Conservation (phyloP, 2,113 vertebrate species). For the Melanerpes formicivorus region DNA sequence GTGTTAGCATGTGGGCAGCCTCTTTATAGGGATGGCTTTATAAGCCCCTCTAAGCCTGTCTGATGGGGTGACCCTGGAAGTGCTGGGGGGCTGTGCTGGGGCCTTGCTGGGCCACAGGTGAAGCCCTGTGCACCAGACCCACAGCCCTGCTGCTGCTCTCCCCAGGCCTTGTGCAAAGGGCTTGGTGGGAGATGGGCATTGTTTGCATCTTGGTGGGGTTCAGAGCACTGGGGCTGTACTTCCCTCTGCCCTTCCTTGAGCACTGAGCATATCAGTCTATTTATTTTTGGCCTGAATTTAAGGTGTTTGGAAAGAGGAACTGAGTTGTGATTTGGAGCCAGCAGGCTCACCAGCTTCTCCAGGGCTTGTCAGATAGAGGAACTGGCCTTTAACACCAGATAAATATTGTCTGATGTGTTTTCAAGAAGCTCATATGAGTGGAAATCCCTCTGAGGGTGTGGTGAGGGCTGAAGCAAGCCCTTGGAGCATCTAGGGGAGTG, state of each 20-base stretch:
- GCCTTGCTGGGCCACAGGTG: fast-evolving
- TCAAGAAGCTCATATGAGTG: neutral
- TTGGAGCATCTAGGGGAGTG: fast-evolving
- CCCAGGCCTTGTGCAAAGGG: neutral
- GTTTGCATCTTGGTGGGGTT: neutral
- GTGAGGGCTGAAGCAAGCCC: neutral
- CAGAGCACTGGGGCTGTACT: neutral
- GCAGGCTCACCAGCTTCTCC: neutral
- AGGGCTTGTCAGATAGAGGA: neutral
- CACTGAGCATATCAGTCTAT: neutral
- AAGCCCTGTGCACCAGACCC: neutral
- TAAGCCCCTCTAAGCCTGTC: fast-evolving
- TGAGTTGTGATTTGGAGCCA: constrained; percentile 1
- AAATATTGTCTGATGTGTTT: neutral
- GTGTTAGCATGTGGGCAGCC: neutral
- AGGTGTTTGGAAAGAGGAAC: neutral
- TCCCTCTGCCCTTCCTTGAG: neutral
- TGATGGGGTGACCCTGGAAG: neutral
- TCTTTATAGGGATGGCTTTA: fast-evolving
- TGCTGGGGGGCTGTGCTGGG: neutral
- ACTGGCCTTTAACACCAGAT: neutral
- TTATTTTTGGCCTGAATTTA: constrained; percentile 47
- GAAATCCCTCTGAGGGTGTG: neutral
- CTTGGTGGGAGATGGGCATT: neutral
- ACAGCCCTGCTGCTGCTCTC: neutral